These are phyloP conservation scores for Elysia crispata DNA, from an alignment of 2,888 invertebrate species.

Conservation along the genomic window DNA sequence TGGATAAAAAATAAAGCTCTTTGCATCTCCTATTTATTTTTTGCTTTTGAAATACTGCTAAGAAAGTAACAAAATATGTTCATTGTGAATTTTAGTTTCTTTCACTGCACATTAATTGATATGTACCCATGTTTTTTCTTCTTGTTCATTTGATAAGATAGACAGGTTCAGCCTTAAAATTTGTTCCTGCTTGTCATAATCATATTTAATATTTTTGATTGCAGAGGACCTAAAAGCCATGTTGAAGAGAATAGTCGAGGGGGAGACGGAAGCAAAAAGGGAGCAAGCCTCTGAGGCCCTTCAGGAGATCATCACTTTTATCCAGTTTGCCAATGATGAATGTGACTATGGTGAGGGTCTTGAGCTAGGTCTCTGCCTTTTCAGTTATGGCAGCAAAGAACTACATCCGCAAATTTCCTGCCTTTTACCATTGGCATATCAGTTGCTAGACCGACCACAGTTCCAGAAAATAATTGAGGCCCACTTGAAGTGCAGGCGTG, in stretches of 20 bases:
- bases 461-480: slow-evolving; percentile 86
- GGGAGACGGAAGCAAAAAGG: slow-evolving; percentile 81
- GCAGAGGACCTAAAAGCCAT: slow-evolving; percentile 84
- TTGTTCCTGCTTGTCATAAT: no score
- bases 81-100: no score
- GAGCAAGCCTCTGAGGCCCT: slow-evolving; percentile 83
- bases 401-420: slow-evolving; percentile 84
- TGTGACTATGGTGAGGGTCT: slow-evolving; percentile 95
- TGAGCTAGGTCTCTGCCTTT: slow-evolving; percentile 91
- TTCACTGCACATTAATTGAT: no score
- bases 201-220: not conserved
- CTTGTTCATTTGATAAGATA: no score
- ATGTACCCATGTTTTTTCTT: no score
- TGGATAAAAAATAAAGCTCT: no score
- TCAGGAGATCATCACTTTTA: slow-evolving; percentile 88
- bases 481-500: slow-evolving; percentile 83
- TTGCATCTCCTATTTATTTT: no score
- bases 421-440: slow-evolving; percentile 86
- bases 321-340: slow-evolving; percentile 94
- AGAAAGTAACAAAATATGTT: no score
- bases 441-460: slow-evolving; percentile 84
- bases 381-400: slow-evolving; percentile 84
- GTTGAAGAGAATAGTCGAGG: slow-evolving; percentile 81
- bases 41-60: no score
- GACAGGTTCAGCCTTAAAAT: no score